These are phyloP conservation scores for Tetranychus urticae DNA, from an alignment of 1,140 invertebrate species.

Conservation along the genomic window DNA sequence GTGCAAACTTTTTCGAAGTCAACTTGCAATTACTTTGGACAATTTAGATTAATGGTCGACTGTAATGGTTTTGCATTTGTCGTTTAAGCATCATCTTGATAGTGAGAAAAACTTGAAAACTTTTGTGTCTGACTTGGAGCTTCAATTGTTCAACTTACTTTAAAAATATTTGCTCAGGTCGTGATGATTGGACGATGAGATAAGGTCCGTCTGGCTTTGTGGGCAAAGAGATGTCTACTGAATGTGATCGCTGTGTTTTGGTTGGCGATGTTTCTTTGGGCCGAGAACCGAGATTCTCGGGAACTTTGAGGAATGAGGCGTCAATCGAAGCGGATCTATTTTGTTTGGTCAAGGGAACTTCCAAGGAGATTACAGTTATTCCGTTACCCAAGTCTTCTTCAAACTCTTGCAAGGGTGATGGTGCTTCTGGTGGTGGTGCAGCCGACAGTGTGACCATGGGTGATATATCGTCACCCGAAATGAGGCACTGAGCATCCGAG, in stretches of 20 bases:
- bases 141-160: background rate
- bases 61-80: too few relatives aligned
- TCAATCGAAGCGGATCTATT: slow-evolving; percentile 10
- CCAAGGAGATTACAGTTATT: slow-evolving; percentile 18
- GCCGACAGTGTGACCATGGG: slow-evolving; percentile 18
- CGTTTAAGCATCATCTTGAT: too few relatives aligned
- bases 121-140: too few relatives aligned
- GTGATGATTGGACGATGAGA: slow-evolving; percentile 2
- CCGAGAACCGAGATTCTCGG: background rate
- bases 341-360: slow-evolving; percentile 12
- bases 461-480: slow-evolving; percentile 9
- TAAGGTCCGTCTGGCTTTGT: slow-evolving; percentile 30
- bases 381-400: slow-evolving; percentile 12
- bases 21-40: too few relatives aligned
- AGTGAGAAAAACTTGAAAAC: too few relatives aligned
- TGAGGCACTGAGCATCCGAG: background rate
- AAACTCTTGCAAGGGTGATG: background rate
- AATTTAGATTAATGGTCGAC: too few relatives aligned
- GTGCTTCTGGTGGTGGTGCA: background rate
- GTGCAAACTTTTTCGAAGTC: too few relatives aligned
- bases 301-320: slow-evolving; percentile 19
- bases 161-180: background rate
- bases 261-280: background rate
- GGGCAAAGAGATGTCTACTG: slow-evolving; percentile 67
- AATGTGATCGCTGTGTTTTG: slow-evolving; percentile 37